Evolutionary conservation across 2,888 invertebrate genomes (phyloP), one percentile per base, ranked within the genome.

Genomic region (Phanerotoma sp.): DNA sequence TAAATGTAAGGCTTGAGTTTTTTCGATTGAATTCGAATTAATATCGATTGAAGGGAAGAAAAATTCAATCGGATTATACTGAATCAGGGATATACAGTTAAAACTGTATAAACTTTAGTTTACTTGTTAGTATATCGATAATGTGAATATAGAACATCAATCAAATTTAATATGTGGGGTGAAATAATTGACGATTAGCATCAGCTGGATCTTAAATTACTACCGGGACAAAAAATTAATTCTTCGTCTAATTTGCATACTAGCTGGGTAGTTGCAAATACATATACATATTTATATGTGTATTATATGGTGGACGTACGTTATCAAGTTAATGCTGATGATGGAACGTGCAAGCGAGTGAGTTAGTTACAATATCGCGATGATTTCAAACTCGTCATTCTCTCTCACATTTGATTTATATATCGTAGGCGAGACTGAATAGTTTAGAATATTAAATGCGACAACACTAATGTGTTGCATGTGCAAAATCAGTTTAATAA

Each of bases 161-260:
- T n/a, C n/a, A n/a, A n/a, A n/a, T n/a, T n/a, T n/a, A n/a, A n/a
- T n/a, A n/a, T n/a, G n/a, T n/a, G n/a, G n/a, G n/a, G n/a, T n/a
- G n/a, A n/a, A 42, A 22, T 50, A 30, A 54, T 37, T 42, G 42
- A 32, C 16, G 48, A 50, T 50, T 54, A 49, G 28, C 30, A 44
- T n/a, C n/a, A n/a, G n/a, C n/a, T n/a, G n/a, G 35, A 41, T 38
- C 37, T 54, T 45, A 45, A 47, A 54, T 54, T 54, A 54, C 38
- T 38, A 54, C 38, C 38, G 32, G 45, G 21, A 20, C 49, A 11
- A 49, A 30, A 50, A 30, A 20, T 25, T 35, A 49, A n/a, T 44
- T 25, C 33, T 35, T 54, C 50, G 30, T 13, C 38, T 54, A 54
- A 54, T 54, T 45, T 50, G 38, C 54, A 54, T 49, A 45, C 45